A percentile compares a stretch with the other conserved stretches of the same genome.
phyloP scores from a whole-genome alignment of 2,113 vertebrate genomes.

The Tachysurus fulvidraco region DNA sequence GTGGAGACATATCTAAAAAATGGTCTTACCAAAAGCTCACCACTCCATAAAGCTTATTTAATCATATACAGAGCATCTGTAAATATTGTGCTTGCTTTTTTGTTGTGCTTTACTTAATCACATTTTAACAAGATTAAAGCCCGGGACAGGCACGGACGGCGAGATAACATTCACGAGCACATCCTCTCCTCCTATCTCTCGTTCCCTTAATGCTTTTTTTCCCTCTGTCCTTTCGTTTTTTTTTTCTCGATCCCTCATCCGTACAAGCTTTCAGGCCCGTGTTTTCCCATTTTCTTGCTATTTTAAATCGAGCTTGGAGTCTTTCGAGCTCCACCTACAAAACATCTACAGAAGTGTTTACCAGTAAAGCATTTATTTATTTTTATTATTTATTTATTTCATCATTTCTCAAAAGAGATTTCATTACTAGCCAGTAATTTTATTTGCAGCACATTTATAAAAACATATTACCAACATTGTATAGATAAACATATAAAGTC shows the following conservation, averaged over 20 bases:
- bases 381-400: neutral
- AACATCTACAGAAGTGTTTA: neutral
- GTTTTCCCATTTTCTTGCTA: neutral
- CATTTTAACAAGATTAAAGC: slow-evolving; percentile 53
- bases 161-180: slow-evolving; percentile 51
- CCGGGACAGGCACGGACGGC: slow-evolving; percentile 9
- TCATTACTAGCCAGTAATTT: too few relatives aligned
- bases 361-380: neutral
- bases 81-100: slow-evolving; percentile 41
- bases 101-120: slow-evolving; percentile 41
- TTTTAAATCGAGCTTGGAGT: neutral
- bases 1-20: neutral
- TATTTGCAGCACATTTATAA: too few relatives aligned
- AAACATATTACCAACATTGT: too few relatives aligned
- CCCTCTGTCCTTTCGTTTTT: neutral
- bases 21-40: slow-evolving; percentile 15
- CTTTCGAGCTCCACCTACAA: neutral
- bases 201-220: slow-evolving; percentile 21
- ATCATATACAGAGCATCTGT: slow-evolving; percentile 43
- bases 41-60: slow-evolving; percentile 38
- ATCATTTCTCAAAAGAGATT: neutral
- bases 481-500: too few relatives aligned
- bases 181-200: slow-evolving; percentile 33
- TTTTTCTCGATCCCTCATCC: neutral
- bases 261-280: slow-evolving; percentile 1